A percentile compares a stretch with the other conserved stretches of the same genome.
These are phyloP conservation scores for Epinephelus malabaricus DNA, from an alignment of 2,797 vertebrate species.

Conservation along the genomic window DNA sequence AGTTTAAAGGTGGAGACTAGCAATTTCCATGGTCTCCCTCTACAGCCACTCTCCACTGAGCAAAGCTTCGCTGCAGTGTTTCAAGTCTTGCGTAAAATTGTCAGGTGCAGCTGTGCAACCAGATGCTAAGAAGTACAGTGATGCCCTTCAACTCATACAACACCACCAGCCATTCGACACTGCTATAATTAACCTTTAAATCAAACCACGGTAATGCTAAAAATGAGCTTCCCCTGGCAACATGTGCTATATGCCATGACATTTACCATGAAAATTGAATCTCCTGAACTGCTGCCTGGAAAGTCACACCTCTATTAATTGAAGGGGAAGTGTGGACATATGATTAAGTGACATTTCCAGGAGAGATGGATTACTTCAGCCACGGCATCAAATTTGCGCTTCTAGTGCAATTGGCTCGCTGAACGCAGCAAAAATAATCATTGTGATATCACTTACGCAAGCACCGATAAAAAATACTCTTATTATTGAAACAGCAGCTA, in stretches of 20 bases:
- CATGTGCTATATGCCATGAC: slow-evolving; percentile 84
- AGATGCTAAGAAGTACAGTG: slow-evolving; percentile 30
- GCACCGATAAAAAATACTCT: background rate
- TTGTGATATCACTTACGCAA: slow-evolving; percentile 39
- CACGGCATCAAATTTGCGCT: slow-evolving; percentile 14
- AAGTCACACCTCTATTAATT: slow-evolving; percentile 84
- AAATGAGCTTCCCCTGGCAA: slow-evolving; percentile 79
- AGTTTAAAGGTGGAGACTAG: too few species aligned
- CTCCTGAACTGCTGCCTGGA: slow-evolving; percentile 79
- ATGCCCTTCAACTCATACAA: slow-evolving; percentile 70
- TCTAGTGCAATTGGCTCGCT: slow-evolving; percentile 36
- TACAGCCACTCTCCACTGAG: slow-evolving; percentile 20
- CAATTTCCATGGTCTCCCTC: background rate
- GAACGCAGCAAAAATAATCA: slow-evolving; percentile 45
- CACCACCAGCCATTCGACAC: slow-evolving; percentile 42
- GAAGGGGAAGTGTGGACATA: slow-evolving; percentile 76
- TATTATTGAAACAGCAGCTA: slow-evolving; percentile 23
- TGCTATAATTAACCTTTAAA: slow-evolving; percentile 87
- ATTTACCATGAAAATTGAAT: slow-evolving; percentile 88
- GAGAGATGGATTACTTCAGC: slow-evolving; percentile 74
- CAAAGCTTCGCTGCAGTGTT: background rate
- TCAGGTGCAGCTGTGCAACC: slow-evolving; percentile 36
- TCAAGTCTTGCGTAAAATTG: slow-evolving; percentile 44
- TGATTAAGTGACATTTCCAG: slow-evolving; percentile 84
- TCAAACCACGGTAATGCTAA: slow-evolving; percentile 68